Percentiles rank a stretch among this genome's conserved stretches.
phyloP scores from a whole-genome alignment of 2,113 vertebrate species.

The Gyps fulvus region DNA sequence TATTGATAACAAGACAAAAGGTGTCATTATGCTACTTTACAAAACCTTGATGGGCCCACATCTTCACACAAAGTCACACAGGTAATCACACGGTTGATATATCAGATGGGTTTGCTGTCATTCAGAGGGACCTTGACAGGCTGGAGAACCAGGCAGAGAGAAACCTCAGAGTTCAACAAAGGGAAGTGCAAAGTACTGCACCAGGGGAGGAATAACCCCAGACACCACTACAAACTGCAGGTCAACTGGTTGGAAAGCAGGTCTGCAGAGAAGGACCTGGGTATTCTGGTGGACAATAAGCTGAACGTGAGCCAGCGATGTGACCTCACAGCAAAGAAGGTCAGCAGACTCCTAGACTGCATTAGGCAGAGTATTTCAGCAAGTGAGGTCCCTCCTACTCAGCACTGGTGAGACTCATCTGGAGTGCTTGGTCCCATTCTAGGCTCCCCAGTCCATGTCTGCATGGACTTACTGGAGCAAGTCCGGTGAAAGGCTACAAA shows the following conservation, averaged over 20 bases:
- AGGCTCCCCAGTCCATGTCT: neutral
- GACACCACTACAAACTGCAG: neutral
- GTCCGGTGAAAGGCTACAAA: neutral
- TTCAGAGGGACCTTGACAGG: neutral
- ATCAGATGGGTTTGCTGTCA: neutral
- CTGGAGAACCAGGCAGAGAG: neutral
- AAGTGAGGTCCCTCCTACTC: neutral
- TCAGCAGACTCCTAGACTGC: neutral
- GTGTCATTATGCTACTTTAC: neutral
- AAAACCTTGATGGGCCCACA: neutral
- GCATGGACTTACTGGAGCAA: neutral
- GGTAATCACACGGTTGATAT: neutral
- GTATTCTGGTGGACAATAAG: neutral
- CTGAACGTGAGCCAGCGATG: neutral
- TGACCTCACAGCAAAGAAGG: neutral
- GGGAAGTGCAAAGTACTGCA: neutral
- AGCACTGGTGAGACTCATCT: neutral
- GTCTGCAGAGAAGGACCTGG: neutral
- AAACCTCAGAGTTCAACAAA: neutral
- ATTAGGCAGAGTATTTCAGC: neutral
- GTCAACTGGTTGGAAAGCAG: neutral
- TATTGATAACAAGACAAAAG: neutral
- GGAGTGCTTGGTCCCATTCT: neutral
- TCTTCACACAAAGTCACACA: neutral
- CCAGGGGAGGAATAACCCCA: neutral